Evolutionary conservation across 1,140 invertebrate genomes (phyloP).

Genomic region (Drosophila mayri): DNA sequence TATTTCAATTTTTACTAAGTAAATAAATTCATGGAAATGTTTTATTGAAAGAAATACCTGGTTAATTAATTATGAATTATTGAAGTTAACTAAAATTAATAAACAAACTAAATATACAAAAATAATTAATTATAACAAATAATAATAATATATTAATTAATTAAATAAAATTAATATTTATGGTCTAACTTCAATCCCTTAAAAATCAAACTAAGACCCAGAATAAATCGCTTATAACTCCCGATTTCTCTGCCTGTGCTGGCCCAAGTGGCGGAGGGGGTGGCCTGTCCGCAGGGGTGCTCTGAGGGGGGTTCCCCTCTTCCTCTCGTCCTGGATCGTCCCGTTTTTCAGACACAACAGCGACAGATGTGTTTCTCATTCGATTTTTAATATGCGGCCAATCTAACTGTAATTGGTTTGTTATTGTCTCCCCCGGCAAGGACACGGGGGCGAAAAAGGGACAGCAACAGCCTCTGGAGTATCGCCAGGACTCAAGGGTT

Average conservation of each 20-base stretch:
- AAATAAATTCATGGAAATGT: neutral
- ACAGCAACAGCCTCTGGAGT: conserved; percentile 20
- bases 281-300: conserved; percentile 6
- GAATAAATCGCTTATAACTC: no score
- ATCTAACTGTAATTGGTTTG: conserved; percentile 85
- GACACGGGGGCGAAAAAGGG: conserved; percentile 41
- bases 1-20: neutral
- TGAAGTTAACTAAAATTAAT: no score
- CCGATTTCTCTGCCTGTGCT: neutral
- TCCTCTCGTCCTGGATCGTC: neutral
- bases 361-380: conserved; percentile 85
- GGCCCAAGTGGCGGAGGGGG: neutral
- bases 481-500: conserved; percentile 31
- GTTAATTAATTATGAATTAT: no score
- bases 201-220: neutral
- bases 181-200: no score
- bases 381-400: conserved; percentile 85
- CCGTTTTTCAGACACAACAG: conserved; percentile 26
- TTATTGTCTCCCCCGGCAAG: conserved; percentile 77
- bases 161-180: neutral
- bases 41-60: no score
- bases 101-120: neutral
- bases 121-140: neutral
- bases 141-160: neutral
- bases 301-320: neutral